These are phyloP conservation scores for Eristalis arbustorum DNA, from an alignment of 2,888 invertebrate species.

Conservation along the genomic window DNA sequence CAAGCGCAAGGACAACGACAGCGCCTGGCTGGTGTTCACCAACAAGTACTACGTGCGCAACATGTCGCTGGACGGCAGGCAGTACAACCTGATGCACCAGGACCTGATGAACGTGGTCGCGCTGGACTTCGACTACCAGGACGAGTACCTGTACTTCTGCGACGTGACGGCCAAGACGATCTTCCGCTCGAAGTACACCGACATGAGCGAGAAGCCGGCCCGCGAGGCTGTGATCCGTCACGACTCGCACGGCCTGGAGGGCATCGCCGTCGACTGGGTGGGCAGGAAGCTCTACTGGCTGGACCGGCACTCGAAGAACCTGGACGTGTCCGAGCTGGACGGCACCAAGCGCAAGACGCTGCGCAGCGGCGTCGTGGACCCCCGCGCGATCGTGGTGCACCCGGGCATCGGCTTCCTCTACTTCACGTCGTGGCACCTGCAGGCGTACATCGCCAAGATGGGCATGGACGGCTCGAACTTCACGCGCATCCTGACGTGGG, in stretches of 20 bases:
- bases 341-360: conserved; percentile 95
- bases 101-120: conserved; percentile 98
- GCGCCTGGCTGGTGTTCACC: conserved; percentile 95
- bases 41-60: conserved; percentile 99
- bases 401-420: conserved; percentile 96
- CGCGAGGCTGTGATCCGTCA: conserved; percentile 93
- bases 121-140: conserved; percentile 93
- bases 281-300: conserved; percentile 98
- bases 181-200: conserved; percentile 85
- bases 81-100: conserved; percentile 93
- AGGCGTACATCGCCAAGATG: conserved; percentile 97
- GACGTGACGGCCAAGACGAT: conserved; percentile 98
- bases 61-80: conserved; percentile 93
- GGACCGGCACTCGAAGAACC: conserved; percentile 95
- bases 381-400: conserved; percentile 96
- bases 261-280: conserved; percentile 98
- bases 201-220: conserved; percentile 83
- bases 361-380: conserved; percentile 93
- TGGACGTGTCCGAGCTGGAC: conserved; percentile 96
- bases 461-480: conserved; percentile 98
- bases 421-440: conserved; percentile 97
- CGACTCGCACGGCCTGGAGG: conserved; percentile 98
- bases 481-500: conserved; percentile 93
- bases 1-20: conserved; percentile 90
- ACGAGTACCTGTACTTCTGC: conserved; percentile 95